Percentiles rank a stretch among this genome's conserved stretches.
These are phyloP conservation scores for Rhodophaea formosa DNA, from an alignment of 2,888 invertebrate genomes.

Conservation along the genomic window DNA sequence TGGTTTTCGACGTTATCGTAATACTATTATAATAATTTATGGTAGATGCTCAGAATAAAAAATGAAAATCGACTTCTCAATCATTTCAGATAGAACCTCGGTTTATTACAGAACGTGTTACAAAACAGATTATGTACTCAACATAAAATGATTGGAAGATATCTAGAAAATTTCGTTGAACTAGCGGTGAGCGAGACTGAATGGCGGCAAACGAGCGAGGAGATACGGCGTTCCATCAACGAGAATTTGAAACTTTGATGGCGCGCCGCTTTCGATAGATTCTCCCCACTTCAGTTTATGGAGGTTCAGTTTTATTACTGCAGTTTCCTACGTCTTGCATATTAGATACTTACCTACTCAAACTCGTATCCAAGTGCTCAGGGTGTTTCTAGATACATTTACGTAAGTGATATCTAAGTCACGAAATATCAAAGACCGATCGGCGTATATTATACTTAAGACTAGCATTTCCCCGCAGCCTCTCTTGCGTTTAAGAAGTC, in stretches of 20 bases:
- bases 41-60: too few species aligned
- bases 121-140: conserved; percentile 7
- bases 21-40: too few species aligned
- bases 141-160: conserved; percentile 2
- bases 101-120: too few species aligned
- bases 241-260: conserved; percentile 50
- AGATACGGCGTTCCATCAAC: conserved; percentile 37
- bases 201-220: conserved; percentile 26
- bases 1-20: too few species aligned
- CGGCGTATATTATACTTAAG: too few species aligned
- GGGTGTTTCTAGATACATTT: too few species aligned
- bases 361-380: background rate
- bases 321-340: conserved; percentile 30
- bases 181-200: conserved; percentile 18
- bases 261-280: conserved; percentile 38
- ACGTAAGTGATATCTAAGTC: too few species aligned
- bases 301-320: conserved; percentile 38
- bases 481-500: too few species aligned
- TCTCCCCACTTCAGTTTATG: conserved; percentile 42
- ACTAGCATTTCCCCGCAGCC: too few species aligned
- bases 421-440: too few species aligned
- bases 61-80: too few species aligned
- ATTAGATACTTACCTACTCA: conserved; percentile 20
- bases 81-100: too few species aligned
- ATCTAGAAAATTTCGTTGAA: conserved; percentile 1